Evolutionary conservation across 2,113 vertebrate species (phyloP).

Genomic region (Promerops cafer): DNA sequence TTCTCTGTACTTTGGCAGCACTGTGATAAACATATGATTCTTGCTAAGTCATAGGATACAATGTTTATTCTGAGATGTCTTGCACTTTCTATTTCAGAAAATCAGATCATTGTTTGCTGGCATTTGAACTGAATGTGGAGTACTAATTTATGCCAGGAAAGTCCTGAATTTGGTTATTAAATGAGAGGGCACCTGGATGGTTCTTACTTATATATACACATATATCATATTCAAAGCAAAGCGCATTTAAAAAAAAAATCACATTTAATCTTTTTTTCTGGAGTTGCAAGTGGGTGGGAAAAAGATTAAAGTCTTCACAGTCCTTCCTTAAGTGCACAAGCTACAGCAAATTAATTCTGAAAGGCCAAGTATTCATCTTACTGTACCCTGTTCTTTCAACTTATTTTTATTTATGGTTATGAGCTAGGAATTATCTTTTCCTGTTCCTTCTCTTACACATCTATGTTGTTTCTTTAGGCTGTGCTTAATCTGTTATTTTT

Average conservation of each 20-base stretch:
- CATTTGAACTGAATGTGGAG: neutral
- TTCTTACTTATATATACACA: neutral
- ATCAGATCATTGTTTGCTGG: neutral
- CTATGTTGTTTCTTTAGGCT: neutral
- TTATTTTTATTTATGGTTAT: neutral
- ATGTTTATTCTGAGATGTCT: conserved; percentile 43
- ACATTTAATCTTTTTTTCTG: neutral
- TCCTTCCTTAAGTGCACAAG: neutral
- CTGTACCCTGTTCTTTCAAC: neutral
- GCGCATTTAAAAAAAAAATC: neutral
- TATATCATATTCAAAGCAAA: neutral
- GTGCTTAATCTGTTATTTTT: neutral
- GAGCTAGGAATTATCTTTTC: neutral
- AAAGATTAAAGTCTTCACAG: neutral
- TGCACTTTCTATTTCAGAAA: conserved; percentile 44
- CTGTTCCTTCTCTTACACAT: neutral
- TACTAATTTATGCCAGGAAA: neutral
- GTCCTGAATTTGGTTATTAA: neutral
- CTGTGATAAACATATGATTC: conserved; percentile 41
- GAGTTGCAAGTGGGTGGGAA: neutral
- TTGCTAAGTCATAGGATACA: conserved; percentile 29
- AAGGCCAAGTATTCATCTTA: neutral
- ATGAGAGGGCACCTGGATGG: neutral
- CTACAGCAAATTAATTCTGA: neutral
- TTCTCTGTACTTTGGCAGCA: conserved; percentile 15